Base-by-base conservation (phyloP, 2,888 invertebrate species). In the Philaethria dido region DNA sequence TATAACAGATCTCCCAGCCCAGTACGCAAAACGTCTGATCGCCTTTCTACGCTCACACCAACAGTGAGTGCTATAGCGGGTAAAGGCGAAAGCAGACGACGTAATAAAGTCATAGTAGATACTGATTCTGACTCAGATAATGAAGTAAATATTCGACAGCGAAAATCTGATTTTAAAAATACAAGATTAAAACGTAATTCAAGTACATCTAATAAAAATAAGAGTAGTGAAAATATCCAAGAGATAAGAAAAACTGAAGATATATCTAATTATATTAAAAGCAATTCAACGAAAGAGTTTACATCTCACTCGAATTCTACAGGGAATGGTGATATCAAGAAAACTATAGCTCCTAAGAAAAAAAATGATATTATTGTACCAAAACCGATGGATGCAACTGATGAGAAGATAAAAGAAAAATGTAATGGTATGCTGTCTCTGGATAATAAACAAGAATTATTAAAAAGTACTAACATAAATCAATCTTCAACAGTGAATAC, bases 41-140 rank as follows among this genome's bases (percentile, higher is more conserved):
- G 89, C 82, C 91, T 92, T 92, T 91, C 90, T 87, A 89, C 92
- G 82, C 92, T 92, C 92, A 91, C 92, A 82, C 82, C 88, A 79
- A 79, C 87, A 73, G 92, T 92, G 92, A 92, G 92, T 87, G 92
- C 85, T 86, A 79, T 91, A 81, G 85, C 92, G 81, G 92, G 89
- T 89, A 88, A 91, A 91, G 87, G 87, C 72, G 86, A 93, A 78
- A 86, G 83, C 85, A 88, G 90, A 85, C 85, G 93, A 83, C 86
- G 92, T 69, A 85, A 88, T 77, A 87, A 93, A 83, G 76, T 90
- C 74, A 84, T 93, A 78, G 85, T 87, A 78, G 87, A 89, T 79
- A 84, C 89, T 77, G 84, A 90, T 84, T 84, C 91, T 80, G 82
- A 88, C 74, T 83, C 88, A 76, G 83, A 92, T 78, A 82, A 85